Conservation (phyloP, 2,888 invertebrate genomes). For the Arge pagana region DNA sequence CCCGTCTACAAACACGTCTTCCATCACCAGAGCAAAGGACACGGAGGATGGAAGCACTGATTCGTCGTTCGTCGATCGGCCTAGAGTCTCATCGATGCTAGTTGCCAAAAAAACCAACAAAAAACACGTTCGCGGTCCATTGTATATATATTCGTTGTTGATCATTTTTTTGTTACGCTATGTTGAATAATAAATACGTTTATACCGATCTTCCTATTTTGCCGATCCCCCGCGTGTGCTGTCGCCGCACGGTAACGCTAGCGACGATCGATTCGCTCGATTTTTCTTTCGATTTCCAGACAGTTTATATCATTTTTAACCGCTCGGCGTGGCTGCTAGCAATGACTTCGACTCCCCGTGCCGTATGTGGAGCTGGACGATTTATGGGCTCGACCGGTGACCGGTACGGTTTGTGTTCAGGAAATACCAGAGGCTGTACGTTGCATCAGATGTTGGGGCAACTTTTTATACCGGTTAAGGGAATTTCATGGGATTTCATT, state of each 20-base stretch:
- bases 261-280: too few species aligned
- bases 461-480: constrained; percentile 55
- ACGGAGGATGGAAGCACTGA: constrained; percentile 47
- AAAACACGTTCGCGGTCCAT: constrained; percentile 6
- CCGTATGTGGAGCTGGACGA: constrained; percentile 8
- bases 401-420: constrained; percentile 17
- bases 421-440: constrained; percentile 6
- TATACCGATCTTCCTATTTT: too few species aligned
- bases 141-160: constrained; percentile 36
- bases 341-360: neutral
- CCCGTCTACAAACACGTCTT: constrained; percentile 62
- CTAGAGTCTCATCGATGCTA: constrained; percentile 4
- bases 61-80: neutral
- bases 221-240: too few species aligned
- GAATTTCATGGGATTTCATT: constrained; percentile 46
- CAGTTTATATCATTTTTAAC: too few species aligned
- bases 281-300: too few species aligned
- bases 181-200: too few species aligned
- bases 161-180: constrained; percentile 9
- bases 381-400: constrained; percentile 16
- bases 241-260: too few species aligned
- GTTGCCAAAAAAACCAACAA: constrained; percentile 32
- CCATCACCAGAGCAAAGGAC: constrained; percentile 47
- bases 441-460: constrained; percentile 29
- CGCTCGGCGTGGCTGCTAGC: neutral